Percentiles rank a stretch among this genome's conserved stretches.
phyloP scores from a whole-genome alignment of 2,888 invertebrate species.

The Hemicrepidius hirtus region DNA sequence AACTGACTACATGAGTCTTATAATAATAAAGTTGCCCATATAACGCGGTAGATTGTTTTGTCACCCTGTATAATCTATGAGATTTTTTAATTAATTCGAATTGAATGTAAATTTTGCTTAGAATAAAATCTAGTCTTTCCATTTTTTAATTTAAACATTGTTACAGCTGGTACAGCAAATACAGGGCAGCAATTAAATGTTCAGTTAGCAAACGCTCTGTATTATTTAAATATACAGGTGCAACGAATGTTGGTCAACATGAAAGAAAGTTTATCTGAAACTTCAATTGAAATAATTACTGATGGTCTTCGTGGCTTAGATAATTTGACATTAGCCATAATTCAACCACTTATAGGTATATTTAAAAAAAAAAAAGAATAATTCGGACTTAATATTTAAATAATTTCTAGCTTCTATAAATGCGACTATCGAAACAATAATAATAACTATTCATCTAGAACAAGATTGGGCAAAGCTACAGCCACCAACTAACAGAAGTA shows the following conservation, averaged over 20 bases:
- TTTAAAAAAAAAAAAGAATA: neutral
- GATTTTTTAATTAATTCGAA: too few relatives aligned
- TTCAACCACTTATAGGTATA: constrained; percentile 75
- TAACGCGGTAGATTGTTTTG: too few relatives aligned
- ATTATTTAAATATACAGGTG: constrained; percentile 84
- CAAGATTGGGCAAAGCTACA: constrained; percentile 73
- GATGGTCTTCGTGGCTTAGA: constrained; percentile 76
- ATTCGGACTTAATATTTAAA: neutral
- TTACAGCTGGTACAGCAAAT: constrained; percentile 79
- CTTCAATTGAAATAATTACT: constrained; percentile 76
- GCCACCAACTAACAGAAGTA: constrained; percentile 62
- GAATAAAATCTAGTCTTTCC: too few relatives aligned
- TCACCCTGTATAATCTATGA: too few relatives aligned
- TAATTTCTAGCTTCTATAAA: constrained; percentile 80
- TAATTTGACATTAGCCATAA: constrained; percentile 77
- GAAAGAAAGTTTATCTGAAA: constrained; percentile 79
- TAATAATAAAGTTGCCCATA: too few relatives aligned
- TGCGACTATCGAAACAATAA: constrained; percentile 91
- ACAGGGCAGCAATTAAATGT: constrained; percentile 89
- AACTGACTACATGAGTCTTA: too few relatives aligned
- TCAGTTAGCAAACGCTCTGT: constrained; percentile 85
- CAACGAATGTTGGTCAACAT: constrained; percentile 83
- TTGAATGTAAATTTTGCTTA: too few relatives aligned
- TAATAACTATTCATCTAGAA: constrained; percentile 92
- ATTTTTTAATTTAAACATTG: too few relatives aligned